Evolutionary conservation across 2,113 vertebrate genomes (phyloP).

Genomic region (Mungos mungo): DNA sequence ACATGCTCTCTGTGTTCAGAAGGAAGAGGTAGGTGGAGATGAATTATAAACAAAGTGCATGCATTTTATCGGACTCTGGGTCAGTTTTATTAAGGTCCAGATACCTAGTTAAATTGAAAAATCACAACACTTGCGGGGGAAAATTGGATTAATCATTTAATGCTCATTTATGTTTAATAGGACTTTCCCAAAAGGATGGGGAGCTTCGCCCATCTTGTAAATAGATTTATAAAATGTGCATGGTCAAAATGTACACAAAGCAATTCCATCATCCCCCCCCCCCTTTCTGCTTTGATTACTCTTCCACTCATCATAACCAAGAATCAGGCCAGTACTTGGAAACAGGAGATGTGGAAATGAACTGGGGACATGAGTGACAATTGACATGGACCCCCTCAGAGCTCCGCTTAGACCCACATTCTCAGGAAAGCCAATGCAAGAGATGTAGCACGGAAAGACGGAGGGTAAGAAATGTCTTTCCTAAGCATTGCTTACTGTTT

Average conservation of each 20-base stretch:
- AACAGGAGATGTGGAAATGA: background rate
- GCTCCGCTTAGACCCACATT: background rate
- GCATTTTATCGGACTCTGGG: conserved; percentile 12
- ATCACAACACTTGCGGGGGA: background rate
- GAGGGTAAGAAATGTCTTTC: background rate
- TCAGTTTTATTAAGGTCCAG: conserved; percentile 22
- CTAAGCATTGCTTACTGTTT: background rate
- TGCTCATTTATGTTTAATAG: background rate
- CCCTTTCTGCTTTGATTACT: background rate
- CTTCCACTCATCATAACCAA: background rate
- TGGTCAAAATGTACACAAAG: background rate
- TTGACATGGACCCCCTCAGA: background rate
- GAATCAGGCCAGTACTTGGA: background rate
- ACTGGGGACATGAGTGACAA: background rate
- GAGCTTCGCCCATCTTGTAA: background rate
- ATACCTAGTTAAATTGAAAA: conserved; percentile 36
- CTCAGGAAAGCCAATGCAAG: background rate
- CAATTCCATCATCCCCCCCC: accelerated
- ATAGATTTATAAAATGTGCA: background rate
- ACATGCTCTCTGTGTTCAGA: background rate
- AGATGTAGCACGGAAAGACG: background rate
- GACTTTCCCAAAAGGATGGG: background rate
- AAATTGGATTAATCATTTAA: conserved; percentile 16
- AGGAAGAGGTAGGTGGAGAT: background rate
- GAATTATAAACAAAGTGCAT: background rate